phyloP scores from a whole-genome alignment of 2,113 vertebrate species.

The Mormyrus lacerda region DNA sequence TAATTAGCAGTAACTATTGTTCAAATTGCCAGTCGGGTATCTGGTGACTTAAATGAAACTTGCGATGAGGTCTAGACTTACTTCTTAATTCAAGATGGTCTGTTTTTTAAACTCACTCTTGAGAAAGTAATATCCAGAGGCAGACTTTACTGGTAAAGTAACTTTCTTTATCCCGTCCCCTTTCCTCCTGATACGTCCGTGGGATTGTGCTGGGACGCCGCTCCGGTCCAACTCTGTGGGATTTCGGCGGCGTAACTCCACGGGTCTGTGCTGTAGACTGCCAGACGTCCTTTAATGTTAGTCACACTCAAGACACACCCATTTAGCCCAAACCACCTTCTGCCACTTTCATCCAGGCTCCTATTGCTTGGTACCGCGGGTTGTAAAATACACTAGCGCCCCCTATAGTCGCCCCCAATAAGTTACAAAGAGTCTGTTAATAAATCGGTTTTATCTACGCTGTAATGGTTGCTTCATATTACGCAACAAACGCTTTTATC shows the following conservation, averaged over 20 bases:
- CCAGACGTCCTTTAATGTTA: neutral
- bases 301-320: conserved; percentile 21
- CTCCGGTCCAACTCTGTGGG: neutral
- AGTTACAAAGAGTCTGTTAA: neutral
- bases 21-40: neutral
- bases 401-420: neutral
- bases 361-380: neutral
- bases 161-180: neutral
- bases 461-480: neutral
- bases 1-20: neutral
- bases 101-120: neutral
- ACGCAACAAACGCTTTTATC: neutral
- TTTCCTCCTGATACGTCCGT: neutral
- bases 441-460: neutral
- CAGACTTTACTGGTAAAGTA: neutral
- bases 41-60: neutral
- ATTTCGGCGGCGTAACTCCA: neutral
- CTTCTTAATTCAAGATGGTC: neutral
- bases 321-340: neutral
- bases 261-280: conserved; percentile 1
- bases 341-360: neutral
- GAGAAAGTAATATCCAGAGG: neutral
- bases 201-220: conserved; percentile 7
- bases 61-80: conserved; percentile 5
- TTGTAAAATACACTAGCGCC: conserved; percentile 9